These are phyloP conservation scores for Panulirus ornatus DNA, from an alignment of 1,140 invertebrate genomes.

Conservation along the genomic window DNA sequence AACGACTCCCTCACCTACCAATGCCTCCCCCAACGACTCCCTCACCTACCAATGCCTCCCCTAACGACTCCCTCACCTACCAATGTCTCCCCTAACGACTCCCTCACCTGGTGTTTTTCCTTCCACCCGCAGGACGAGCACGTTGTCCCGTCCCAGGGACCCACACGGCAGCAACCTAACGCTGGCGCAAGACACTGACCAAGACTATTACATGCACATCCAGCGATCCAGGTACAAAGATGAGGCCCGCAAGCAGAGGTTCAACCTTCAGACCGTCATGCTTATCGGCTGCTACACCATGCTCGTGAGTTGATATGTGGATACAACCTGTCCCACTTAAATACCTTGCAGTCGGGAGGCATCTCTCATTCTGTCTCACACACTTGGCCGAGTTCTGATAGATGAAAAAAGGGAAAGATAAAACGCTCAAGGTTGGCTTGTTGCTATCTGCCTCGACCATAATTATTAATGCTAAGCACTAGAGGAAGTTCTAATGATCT, in stretches of 20 bases:
- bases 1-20: too few species aligned
- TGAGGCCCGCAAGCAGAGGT: slow-evolving; percentile 67
- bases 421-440: background rate
- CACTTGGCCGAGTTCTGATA: background rate
- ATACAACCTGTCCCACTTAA: too few species aligned
- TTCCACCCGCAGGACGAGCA: slow-evolving; percentile 27
- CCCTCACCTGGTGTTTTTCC: too few species aligned
- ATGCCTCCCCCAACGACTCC: too few species aligned
- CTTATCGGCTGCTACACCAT: slow-evolving; percentile 74
- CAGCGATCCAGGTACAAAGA: slow-evolving; percentile 70
- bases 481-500: too few species aligned
- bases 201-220: slow-evolving; percentile 72
- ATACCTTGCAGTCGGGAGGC: too few species aligned
- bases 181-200: slow-evolving; percentile 74
- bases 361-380: background rate
- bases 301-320: slow-evolving; percentile 65
- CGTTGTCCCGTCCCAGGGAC: slow-evolving; percentile 8
- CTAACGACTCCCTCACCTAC: too few species aligned
- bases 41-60: too few species aligned
- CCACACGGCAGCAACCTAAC: slow-evolving; percentile 47
- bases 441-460: too few species aligned
- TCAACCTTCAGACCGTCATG: slow-evolving; percentile 74
- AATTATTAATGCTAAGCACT: too few species aligned
- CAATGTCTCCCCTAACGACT: too few species aligned
- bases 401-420: too few species aligned